Evolutionary conservation across 2,888 invertebrate genomes (phyloP).

Genomic region (Ametastegia equiseti): DNA sequence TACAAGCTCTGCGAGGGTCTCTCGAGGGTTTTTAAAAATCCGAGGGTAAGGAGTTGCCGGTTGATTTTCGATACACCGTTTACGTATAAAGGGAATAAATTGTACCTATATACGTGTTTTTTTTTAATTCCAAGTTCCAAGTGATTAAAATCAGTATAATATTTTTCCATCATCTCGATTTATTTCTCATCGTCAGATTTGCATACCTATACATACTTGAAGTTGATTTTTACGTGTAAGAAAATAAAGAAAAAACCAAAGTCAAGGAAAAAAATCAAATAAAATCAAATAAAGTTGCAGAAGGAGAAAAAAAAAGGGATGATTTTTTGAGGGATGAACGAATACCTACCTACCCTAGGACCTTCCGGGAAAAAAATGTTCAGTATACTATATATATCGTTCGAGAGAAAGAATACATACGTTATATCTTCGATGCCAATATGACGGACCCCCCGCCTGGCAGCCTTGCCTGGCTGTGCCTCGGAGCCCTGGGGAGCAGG

Average conservation of each 20-base stretch:
- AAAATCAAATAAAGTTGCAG: neutral
- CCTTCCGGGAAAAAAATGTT: neutral
- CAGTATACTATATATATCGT: neutral
- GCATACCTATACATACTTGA: too few relatives aligned
- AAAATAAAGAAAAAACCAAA: neutral
- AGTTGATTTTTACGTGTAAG: too few relatives aligned
- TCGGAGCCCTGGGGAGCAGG: neutral
- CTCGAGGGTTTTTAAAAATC: neutral
- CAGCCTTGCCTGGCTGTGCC: too few relatives aligned
- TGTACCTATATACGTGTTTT: too few relatives aligned
- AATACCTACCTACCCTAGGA: too few relatives aligned
- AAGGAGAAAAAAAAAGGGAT: neutral
- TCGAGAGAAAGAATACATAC: neutral
- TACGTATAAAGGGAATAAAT: too few relatives aligned
- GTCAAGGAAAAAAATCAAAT: neutral
- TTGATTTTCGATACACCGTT: too few relatives aligned
- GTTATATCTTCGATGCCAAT: constrained; percentile 30
- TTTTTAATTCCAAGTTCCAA: too few relatives aligned
- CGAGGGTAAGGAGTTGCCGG: neutral
- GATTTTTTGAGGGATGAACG: neutral
- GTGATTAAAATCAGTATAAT: too few relatives aligned
- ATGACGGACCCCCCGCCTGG: constrained; percentile 23
- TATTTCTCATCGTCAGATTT: too few relatives aligned
- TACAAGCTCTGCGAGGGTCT: neutral
- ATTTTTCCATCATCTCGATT: too few relatives aligned